Conservation (phyloP, 2,888 invertebrate genomes). For the Nemotelus nigrinus region DNA sequence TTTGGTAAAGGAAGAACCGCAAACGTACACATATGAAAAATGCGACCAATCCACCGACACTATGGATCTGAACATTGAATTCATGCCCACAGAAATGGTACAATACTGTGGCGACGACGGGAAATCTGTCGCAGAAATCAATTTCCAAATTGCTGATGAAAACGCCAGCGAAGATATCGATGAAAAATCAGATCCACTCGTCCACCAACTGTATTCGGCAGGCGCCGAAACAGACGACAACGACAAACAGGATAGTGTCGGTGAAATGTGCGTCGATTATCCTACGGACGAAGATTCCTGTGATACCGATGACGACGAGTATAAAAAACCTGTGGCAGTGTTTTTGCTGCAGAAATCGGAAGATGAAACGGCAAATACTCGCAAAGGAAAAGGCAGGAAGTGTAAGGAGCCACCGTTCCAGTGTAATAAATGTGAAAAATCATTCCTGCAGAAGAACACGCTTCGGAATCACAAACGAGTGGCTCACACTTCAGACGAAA, state of each 20-base stretch:
- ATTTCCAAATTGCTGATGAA: background rate
- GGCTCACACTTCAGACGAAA: slow-evolving; percentile 18
- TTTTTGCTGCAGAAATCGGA: slow-evolving; percentile 9
- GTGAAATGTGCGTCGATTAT: slow-evolving; percentile 15
- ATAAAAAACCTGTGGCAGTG: background rate
- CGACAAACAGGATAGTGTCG: background rate
- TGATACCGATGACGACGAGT: background rate
- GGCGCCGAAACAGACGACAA: background rate
- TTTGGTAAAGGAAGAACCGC: slow-evolving; percentile 21
- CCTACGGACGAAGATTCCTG: slow-evolving; percentile 11
- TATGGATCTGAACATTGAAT: slow-evolving; percentile 43
- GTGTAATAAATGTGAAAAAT: slow-evolving; percentile 44
- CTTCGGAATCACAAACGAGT: slow-evolving; percentile 23
- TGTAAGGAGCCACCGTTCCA: slow-evolving; percentile 9
- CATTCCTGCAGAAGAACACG: slow-evolving; percentile 22
- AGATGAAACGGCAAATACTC: background rate
- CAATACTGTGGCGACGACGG: background rate
- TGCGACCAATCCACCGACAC: slow-evolving; percentile 49
- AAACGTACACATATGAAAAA: background rate
- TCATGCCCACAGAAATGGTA: slow-evolving; percentile 1
- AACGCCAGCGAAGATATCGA: background rate
- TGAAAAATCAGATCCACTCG: slow-evolving; percentile 23
- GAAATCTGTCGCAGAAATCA: background rate
- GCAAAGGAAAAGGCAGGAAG: slow-evolving; percentile 24
- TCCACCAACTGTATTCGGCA: background rate